Evolutionary conservation across 2,888 invertebrate genomes (phyloP), one percentile per base, ranked within the genome.

Genomic region (Tipula confusa): DNA sequence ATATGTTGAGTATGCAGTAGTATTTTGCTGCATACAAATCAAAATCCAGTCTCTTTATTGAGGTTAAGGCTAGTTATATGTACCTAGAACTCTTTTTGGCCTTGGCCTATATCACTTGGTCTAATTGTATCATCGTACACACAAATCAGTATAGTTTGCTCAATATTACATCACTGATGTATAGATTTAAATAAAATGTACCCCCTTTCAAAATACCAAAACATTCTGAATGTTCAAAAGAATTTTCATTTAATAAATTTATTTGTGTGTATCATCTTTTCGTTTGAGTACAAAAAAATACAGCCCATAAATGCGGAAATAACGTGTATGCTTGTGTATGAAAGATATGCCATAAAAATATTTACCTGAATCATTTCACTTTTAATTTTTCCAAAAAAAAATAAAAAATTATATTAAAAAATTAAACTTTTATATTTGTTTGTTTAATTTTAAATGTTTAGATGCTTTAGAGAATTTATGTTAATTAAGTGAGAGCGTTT

Each of bases 311-410:
- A 64, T 24, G 24, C 18, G 64, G 9, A 24, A 64, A 64, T 36
- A 43, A 43, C 43, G 43, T 43, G 43, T n/a, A n/a, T n/a, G n/a
- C n/a, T n/a, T n/a, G n/a, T 24, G 7, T 64, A 24, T 64, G 64
- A 15, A 15, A 43, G 43, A 5, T 9, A 33, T 24, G 24, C 64
- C 64, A 24, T 64, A 24, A 64, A 64, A 9, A 1, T 64, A 64
- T 24, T 64, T 64, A 64, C 64, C 64, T 64, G 64, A 64, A 64
- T 64, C 64, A 64, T 64, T 64, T 64, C 64, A 64, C 64, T 64
- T 64, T 64, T 64, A 64, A 64, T 64, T 9, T 64, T 24, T 64
- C 24, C 24, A 24, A 64, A 24, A 9, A 43, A n/a, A 15, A 43
- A n/a, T 15, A n/a, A n/a, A n/a, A n/a, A n/a, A n/a, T n/a, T n/a